Evolutionary conservation across 92 coral and sea anemone species (phyloP), one percentile per base, ranked within the genome.

Genomic region (Epizoanthus scotinus): DNA sequence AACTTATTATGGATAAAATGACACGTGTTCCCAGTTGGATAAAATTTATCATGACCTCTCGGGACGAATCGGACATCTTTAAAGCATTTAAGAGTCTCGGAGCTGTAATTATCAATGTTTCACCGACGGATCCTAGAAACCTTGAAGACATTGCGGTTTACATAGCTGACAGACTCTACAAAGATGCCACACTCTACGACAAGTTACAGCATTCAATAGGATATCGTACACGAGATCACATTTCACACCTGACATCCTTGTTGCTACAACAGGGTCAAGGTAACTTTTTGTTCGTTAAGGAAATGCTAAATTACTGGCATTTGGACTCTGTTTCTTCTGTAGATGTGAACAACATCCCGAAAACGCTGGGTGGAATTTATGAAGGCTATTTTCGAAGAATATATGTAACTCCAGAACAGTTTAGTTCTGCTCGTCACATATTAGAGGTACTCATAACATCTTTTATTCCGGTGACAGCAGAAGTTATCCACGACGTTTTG

Each of bases 21-120:
- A 56, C 7, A 9, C 84, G 60, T 70, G 85, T 93, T 24, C 97
- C 97, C 0, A 79, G n/a, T 10, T 90, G 97, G 94, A 22, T 93
- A 5, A 84, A 65, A 53, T 40, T 87, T 7, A 67, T 93, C 38
- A 66, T 87, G 54, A 93, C 92, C 0, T 80, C 94, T 1, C 91
- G 98, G 6, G 90, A 93, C 29, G 88, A 83, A 34, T 57, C 93
- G 34, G 61, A 14, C 20, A 88, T 86, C 28, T 52, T 84, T 57
- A 61, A 17, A 49, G 60, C 58, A 42, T 56, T 89, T 7, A 64
- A 52, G 13, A n/a, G 60, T 57, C 49, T 42, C 7, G 49, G 49
- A 6, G 44, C 73, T 18, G 60, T 70, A 1, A 68, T 68, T 31
- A n/a, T 85, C 6, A 8, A 68, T 40, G 36, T 90, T 57, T 40